Conservation (phyloP, 1,140 invertebrate species). For the Lucilia cuprina region DNA sequence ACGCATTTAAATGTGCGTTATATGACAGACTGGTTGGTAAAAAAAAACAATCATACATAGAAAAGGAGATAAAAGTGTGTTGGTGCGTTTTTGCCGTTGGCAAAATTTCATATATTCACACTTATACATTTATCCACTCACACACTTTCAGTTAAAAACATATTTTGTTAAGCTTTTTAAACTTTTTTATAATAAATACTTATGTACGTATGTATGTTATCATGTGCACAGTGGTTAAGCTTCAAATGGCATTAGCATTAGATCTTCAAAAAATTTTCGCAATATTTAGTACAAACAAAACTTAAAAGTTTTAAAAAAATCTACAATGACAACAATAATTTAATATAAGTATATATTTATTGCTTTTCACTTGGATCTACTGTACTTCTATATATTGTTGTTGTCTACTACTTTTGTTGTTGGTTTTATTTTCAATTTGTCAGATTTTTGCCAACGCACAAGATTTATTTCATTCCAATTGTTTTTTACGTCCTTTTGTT, state of each 20-base stretch:
- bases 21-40: neutral
- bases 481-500: neutral
- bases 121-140: neutral
- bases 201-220: too few species aligned
- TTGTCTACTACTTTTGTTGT: neutral
- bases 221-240: too few species aligned
- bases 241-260: too few species aligned
- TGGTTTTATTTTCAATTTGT: constrained; percentile 18
- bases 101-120: constrained; percentile 19
- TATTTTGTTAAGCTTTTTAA: neutral
- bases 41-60: neutral
- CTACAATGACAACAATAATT: too few species aligned
- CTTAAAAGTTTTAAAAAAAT: too few species aligned
- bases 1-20: neutral
- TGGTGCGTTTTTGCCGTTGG: constrained; percentile 20
- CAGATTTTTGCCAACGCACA: constrained; percentile 30
- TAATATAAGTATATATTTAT: too few species aligned
- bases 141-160: neutral
- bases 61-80: neutral
- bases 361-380: too few species aligned
- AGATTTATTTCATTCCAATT: neutral
- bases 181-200: neutral
- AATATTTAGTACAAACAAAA: too few species aligned
- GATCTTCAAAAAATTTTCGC: too few species aligned
- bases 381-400: neutral